Conservation (phyloP, 2,113 vertebrate genomes). For the Accipiter virgatus region DNA sequence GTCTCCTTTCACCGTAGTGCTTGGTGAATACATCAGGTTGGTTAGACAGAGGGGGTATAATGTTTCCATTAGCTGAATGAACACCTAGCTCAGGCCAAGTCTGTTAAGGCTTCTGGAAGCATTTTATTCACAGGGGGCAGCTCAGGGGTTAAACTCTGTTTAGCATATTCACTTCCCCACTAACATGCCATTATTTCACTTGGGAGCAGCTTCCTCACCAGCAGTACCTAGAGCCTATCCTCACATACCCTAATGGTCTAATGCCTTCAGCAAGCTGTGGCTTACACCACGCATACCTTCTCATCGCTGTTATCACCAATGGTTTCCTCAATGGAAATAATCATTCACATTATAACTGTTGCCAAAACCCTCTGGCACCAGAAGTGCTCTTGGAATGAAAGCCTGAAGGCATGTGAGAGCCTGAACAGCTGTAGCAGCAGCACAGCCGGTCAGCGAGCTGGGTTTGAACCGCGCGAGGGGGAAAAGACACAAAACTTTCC, state of each 20-base stretch:
- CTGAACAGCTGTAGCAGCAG: background rate
- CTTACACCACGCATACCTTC: background rate
- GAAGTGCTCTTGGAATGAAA: constrained; percentile 1
- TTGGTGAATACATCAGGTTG: background rate
- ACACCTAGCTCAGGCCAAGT: background rate
- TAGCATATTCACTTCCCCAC: background rate
- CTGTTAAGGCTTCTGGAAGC: background rate
- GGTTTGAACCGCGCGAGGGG: accelerated
- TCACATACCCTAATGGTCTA: background rate
- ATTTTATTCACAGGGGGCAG: background rate
- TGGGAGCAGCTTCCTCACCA: background rate
- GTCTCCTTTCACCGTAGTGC: background rate
- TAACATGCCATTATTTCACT: background rate
- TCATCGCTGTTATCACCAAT: background rate
- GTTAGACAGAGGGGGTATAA: background rate
- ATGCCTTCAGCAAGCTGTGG: constrained; percentile 14
- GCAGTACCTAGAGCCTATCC: background rate
- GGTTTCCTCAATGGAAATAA: constrained; percentile 56
- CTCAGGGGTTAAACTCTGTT: constrained; percentile 5
- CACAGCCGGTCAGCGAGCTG: background rate
- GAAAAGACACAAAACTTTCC: background rate
- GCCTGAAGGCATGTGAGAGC: background rate
- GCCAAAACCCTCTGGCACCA: constrained; percentile 60
- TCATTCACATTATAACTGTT: background rate
- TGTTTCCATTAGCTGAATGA: background rate